Base-by-base conservation (phyloP, 1,140 invertebrate species). In the Tetranychus urticae region DNA sequence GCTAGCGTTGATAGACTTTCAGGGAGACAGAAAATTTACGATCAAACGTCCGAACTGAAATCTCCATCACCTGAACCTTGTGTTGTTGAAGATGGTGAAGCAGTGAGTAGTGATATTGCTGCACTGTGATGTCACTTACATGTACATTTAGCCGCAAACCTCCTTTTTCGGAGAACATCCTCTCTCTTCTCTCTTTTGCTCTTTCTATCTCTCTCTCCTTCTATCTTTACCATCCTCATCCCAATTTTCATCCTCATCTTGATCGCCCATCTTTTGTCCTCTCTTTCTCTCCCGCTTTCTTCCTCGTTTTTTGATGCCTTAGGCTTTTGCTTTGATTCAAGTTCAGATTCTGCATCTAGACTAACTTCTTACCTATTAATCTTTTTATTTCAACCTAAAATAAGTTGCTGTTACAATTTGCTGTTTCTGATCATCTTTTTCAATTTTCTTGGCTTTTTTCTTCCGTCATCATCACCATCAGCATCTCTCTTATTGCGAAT, bases 1-100 rank as follows among this genome's bases (percentile, higher is more conserved):
- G 80, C 81, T 14, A 82, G 82, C 67, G 74, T 83, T 12, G 82
- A 83, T 67, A 77, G 81, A 66, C 73, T 84, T 63, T 81, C 81
- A 23, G 73, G 82, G 8, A 74, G 82, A 50, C 82, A 84, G 67
- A 77, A 81, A 65, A 78, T 82, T 64, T 78, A 69, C 50, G 67
- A 63, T 13, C 48, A 33, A 52, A n/a, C 36, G 2, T 35, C 5
- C 10, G 39, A 57, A 36, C 8, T 33, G 35, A 57, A 8, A 42
- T 52, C 35, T 23, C 8, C 54, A 36, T 59, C 56, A 31, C 56
- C 61, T 2, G 39, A 54, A 39, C 23, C 56, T 13, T 10, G 50
- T 35, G n/a, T 54, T 54, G 50, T 54, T 23, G 34, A 54, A 23
- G 50, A 54, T 54, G 50, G 34, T 45, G 56, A 52, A 52, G 7